These are phyloP conservation scores for Pseudomyrmex dendroicus DNA, from an alignment of 1,140 invertebrate species.

Conservation along the genomic window DNA sequence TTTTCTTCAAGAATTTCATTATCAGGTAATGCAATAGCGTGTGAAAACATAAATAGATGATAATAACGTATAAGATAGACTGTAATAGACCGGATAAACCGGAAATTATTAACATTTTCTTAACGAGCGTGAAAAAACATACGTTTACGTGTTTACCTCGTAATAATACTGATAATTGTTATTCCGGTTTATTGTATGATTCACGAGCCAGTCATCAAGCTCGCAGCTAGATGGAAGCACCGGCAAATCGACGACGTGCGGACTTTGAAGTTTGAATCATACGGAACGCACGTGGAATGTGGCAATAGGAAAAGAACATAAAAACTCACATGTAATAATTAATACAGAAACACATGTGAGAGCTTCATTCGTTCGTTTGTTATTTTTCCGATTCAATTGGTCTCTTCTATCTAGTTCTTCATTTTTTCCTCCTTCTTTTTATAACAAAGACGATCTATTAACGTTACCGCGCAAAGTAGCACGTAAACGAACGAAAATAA, in stretches of 20 bases:
- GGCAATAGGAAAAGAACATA: not conserved
- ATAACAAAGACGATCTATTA: not conserved
- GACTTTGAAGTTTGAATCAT: conserved; percentile 27
- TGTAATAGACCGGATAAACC: not conserved
- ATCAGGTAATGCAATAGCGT: not conserved
- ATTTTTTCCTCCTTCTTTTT: not conserved
- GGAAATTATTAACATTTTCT: not conserved
- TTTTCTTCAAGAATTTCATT: not conserved
- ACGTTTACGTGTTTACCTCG: not conserved
- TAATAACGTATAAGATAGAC: not conserved
- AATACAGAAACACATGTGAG: not conserved
- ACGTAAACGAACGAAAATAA: conserved; percentile 28
- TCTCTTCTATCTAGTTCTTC: not conserved
- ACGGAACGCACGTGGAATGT: not conserved
- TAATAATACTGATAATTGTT: not conserved
- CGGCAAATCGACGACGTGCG: not conserved
- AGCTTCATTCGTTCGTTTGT: not conserved
- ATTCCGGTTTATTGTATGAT: conserved; percentile 9
- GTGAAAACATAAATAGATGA: too few species aligned
- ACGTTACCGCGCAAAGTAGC: conserved; percentile 34
- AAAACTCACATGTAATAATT: not conserved
- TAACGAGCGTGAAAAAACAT: not conserved
- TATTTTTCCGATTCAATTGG: too few species aligned
- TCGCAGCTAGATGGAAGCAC: conserved; percentile 44
- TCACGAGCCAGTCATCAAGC: conserved; percentile 17